Conservation (phyloP, 1,140 invertebrate species). For the Fopius arisanus region DNA sequence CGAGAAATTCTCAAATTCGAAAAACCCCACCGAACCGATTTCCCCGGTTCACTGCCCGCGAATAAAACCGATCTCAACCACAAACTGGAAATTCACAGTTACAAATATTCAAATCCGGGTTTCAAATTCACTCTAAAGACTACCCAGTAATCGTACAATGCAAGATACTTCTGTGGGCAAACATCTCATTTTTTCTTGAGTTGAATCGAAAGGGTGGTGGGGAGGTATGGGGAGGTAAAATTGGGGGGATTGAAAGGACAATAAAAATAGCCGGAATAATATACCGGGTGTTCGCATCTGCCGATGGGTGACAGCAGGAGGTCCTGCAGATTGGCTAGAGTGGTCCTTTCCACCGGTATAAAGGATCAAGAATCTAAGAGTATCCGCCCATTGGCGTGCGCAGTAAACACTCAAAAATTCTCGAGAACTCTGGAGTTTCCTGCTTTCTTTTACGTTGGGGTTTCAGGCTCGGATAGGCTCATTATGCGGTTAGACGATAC, state of each 20-base stretch:
- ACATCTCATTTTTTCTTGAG: constrained; percentile 39
- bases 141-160: constrained; percentile 45
- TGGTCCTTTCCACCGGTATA: background rate
- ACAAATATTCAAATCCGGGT: background rate
- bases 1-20: too few relatives aligned
- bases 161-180: constrained; percentile 64
- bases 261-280: constrained; percentile 35
- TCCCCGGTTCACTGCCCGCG: too few relatives aligned
- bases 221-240: too few relatives aligned
- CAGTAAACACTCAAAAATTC: background rate
- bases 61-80: background rate
- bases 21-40: too few relatives aligned
- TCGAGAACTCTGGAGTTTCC: background rate
- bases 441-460: background rate
- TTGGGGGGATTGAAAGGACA: constrained; percentile 33
- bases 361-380: background rate
- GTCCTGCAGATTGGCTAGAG: constrained; percentile 42
- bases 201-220: too few relatives aligned
- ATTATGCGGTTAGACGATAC: constrained; percentile 47
- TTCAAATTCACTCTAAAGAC: constrained; percentile 37
- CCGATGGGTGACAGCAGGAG: constrained; percentile 50
- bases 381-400: constrained; percentile 6
- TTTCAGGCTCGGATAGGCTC: constrained; percentile 37
- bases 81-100: background rate
- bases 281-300: constrained; percentile 58